Percentiles rank a stretch among this genome's conserved stretches.
Conservation (phyloP, 2,113 vertebrate genomes). For the Anhinga rufa region DNA sequence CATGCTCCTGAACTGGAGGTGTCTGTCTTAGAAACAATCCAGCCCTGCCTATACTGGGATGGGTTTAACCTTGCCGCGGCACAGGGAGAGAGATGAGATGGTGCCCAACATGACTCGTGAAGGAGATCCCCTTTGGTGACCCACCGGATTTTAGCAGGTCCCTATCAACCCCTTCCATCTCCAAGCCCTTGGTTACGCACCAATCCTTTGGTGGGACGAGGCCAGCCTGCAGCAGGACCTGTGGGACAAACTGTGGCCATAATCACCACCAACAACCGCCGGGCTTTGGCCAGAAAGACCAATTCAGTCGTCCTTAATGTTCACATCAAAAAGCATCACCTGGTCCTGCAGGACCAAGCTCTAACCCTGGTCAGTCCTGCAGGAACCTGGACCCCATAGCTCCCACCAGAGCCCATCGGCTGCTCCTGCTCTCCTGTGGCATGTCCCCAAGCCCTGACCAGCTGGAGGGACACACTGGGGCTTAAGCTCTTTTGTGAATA, state of each 20-base stretch:
- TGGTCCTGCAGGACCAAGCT: background rate
- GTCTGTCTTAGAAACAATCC: background rate
- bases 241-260: background rate
- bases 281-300: background rate
- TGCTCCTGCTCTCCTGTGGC: fast-evolving
- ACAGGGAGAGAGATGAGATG: background rate
- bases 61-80: background rate
- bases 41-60: background rate
- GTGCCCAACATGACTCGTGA: background rate
- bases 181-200: background rate
- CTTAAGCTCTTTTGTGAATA: background rate
- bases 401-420: background rate
- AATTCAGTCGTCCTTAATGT: background rate
- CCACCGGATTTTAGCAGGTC: background rate
- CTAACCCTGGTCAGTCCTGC: fast-evolving
- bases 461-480: fast-evolving
- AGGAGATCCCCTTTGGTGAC: background rate
- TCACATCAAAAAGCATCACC: background rate
- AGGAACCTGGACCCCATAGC: fast-evolving
- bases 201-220: background rate
- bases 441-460: fast-evolving
- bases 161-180: background rate
- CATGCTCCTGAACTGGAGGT: background rate
- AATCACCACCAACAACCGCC: background rate
- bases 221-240: background rate